Evolutionary conservation across 2,888 invertebrate genomes (phyloP).

Genomic region (Clostera curtula): DNA sequence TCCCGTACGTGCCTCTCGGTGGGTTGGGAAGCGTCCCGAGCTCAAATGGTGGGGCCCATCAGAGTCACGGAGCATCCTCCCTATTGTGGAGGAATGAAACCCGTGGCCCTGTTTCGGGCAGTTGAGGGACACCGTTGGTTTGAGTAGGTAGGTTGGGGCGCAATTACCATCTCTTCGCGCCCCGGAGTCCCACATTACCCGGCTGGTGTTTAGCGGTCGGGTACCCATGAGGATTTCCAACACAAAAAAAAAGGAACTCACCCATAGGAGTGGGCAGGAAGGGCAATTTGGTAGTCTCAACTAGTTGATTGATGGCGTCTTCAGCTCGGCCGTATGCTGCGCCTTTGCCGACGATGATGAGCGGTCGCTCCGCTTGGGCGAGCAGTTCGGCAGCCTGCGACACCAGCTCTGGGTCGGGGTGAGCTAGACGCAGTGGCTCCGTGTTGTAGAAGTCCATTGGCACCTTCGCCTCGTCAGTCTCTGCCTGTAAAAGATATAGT

Average conservation of each 20-base stretch:
- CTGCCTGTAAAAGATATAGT: constrained; percentile 32
- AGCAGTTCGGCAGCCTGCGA: constrained; percentile 81
- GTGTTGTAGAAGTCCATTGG: constrained; percentile 62
- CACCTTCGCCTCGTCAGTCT: constrained; percentile 57
- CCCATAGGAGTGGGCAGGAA: constrained; percentile 98
- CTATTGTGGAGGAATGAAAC: too few species aligned
- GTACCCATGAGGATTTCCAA: too few species aligned
- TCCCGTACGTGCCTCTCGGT: too few species aligned
- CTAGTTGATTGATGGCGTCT: constrained; percentile 78
- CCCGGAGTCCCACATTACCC: too few species aligned
- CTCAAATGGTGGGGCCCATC: too few species aligned
- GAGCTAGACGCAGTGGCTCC: constrained; percentile 78
- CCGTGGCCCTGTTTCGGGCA: too few species aligned
- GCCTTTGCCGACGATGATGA: constrained; percentile 94
- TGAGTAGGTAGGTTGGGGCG: too few species aligned
- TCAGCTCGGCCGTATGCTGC: constrained; percentile 90
- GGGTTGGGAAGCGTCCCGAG: too few species aligned
- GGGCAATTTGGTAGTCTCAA: constrained; percentile 84
- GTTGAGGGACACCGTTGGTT: too few species aligned
- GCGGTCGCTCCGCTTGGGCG: constrained; percentile 83
- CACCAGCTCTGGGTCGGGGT: constrained; percentile 82
- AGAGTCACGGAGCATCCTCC: too few species aligned
- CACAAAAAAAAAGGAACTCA: constrained; percentile 25
- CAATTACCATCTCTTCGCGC: too few species aligned
- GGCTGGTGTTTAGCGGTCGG: too few species aligned